These are phyloP conservation scores for Megalops atlanticus DNA, from an alignment of 2,113 vertebrate species.

Conservation along the genomic window DNA sequence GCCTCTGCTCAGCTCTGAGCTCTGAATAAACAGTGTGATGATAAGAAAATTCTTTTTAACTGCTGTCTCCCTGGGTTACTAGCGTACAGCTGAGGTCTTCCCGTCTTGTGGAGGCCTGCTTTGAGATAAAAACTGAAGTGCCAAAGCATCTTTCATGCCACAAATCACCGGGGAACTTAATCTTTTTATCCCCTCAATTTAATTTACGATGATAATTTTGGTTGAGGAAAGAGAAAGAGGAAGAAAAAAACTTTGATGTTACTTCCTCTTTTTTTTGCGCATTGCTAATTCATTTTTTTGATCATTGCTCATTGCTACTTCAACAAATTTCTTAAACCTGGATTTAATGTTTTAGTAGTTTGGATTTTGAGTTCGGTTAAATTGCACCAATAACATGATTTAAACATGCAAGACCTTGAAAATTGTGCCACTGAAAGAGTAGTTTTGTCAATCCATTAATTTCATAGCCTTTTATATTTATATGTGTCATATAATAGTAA, in stretches of 20 bases:
- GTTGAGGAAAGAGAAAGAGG: constrained; percentile 17
- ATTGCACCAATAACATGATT: not conserved
- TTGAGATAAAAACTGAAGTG: constrained; percentile 39
- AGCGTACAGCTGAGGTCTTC: constrained; percentile 44
- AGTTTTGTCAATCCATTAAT: too few species aligned
- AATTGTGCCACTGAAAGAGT: too few species aligned
- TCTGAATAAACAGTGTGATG: constrained; percentile 45
- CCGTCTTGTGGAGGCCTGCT: constrained; percentile 40
- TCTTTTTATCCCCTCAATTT: constrained; percentile 40
- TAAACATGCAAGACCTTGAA: too few species aligned
- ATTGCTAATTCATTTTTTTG: not conserved
- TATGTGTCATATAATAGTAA: too few species aligned
- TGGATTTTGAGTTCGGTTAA: not conserved
- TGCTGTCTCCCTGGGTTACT: constrained; percentile 36
- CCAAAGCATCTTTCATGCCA: constrained; percentile 7
- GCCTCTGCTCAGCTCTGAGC: constrained; percentile 17
- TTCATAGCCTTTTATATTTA: too few species aligned
- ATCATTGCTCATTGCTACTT: not conserved
- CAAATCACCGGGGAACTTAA: constrained; percentile 11
- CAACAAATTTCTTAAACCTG: not conserved
- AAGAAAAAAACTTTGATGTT: constrained; percentile 21
- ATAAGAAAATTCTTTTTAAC: constrained; percentile 49
- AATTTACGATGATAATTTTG: constrained; percentile 43
- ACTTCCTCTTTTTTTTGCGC: not conserved
- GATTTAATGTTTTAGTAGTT: not conserved